phyloP scores from a whole-genome alignment of 2,113 vertebrate species.

The Carassius gibelio region DNA sequence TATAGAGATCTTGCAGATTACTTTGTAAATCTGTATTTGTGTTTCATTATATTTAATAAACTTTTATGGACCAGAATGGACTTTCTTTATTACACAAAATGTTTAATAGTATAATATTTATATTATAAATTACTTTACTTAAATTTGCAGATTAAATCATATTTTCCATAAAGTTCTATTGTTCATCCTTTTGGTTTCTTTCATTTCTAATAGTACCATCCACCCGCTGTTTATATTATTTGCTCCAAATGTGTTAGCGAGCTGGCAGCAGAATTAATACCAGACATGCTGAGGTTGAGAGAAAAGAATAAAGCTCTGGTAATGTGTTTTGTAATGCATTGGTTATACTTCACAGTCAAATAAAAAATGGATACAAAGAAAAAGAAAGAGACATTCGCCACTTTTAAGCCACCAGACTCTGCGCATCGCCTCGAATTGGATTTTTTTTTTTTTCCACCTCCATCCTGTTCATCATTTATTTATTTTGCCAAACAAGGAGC shows the following conservation, averaged over 20 bases:
- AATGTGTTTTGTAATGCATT: conserved; percentile 81
- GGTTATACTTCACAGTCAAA: conserved; percentile 79
- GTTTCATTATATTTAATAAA: too few species aligned
- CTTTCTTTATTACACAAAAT: too few species aligned
- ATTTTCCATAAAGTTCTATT: background rate
- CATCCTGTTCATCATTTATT: conserved; percentile 78
- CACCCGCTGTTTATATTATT: conserved; percentile 8
- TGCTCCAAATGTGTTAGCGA: background rate
- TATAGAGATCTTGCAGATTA: too few species aligned
- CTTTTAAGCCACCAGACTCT: conserved; percentile 68
- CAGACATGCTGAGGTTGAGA: conserved; percentile 72
- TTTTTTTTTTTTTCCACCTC: conserved; percentile 74
- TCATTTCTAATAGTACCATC: background rate
- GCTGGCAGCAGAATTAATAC: conserved; percentile 35
- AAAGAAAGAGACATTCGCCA: conserved; percentile 55
- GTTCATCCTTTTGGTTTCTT: background rate
- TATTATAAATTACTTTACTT: background rate
- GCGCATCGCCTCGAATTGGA: conserved; percentile 72
- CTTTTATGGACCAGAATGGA: too few species aligned
- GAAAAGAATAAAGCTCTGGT: conserved; percentile 71
- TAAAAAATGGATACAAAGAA: conserved; percentile 23
- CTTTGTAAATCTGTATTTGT: too few species aligned
- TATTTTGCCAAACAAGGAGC: conserved; percentile 75
- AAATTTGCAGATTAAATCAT: background rate
- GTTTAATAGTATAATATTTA: background rate